These are phyloP conservation scores for Lasioglossum figueresi DNA, from an alignment of 2,888 invertebrate genomes.

Conservation along the genomic window DNA sequence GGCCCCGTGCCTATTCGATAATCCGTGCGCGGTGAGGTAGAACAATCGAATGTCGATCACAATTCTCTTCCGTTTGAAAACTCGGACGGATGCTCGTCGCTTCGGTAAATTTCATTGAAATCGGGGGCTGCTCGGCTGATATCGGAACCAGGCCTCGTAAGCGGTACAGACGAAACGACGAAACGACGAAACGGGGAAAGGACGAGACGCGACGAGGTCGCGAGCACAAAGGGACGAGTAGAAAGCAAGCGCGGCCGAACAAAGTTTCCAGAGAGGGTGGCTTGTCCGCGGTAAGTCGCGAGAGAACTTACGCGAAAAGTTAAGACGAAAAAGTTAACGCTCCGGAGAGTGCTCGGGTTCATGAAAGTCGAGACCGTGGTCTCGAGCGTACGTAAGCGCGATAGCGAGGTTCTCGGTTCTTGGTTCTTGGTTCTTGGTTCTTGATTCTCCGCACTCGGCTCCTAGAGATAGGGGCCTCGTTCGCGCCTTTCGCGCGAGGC, in stretches of 20 bases:
- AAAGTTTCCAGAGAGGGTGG: constrained; percentile 17
- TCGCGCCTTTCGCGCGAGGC: not conserved
- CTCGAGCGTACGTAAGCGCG: constrained; percentile 39
- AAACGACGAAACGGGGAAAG: not conserved
- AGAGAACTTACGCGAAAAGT: constrained; percentile 56
- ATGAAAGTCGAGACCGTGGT: constrained; percentile 66
- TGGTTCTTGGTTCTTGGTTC: not conserved
- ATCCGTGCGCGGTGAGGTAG: not conserved
- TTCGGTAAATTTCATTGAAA: not conserved
- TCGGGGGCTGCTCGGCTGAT: not conserved
- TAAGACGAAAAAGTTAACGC: constrained; percentile 63
- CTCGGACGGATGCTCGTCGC: not conserved
- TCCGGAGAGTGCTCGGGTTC: constrained; percentile 52
- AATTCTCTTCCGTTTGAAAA: not conserved
- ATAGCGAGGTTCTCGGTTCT: constrained; percentile 20
- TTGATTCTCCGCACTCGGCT: not conserved
- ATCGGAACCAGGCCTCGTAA: not conserved
- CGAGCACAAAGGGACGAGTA: constrained; percentile 10
- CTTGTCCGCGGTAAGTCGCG: constrained; percentile 35
- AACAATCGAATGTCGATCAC: not conserved
- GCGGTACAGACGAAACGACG: not conserved
- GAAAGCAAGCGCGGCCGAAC: constrained; percentile 2
- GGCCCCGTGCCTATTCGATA: not conserved
- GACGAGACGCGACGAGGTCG: not conserved
- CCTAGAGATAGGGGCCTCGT: not conserved